Conservation (phyloP, 1,140 invertebrate genomes). For the Neodiprion pinetum region DNA sequence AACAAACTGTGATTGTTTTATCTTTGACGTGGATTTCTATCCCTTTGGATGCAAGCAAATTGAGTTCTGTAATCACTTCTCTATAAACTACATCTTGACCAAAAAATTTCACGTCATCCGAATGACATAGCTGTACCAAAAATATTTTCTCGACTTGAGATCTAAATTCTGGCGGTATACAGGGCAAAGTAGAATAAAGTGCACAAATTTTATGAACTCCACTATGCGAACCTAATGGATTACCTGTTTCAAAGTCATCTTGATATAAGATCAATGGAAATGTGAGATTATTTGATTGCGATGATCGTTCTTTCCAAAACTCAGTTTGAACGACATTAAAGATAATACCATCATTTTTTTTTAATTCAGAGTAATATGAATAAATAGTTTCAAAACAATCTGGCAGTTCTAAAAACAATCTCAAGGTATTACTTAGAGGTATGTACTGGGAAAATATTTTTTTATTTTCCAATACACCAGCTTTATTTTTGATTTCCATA, state of each 20-base stretch:
- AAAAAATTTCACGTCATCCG: constrained; percentile 26
- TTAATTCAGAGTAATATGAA: constrained; percentile 17
- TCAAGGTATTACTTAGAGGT: constrained; percentile 23
- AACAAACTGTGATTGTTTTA: constrained; percentile 21
- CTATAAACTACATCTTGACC: constrained; percentile 20
- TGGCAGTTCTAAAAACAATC: constrained; percentile 29
- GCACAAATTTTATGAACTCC: constrained; percentile 30
- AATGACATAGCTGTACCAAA: constrained; percentile 30
- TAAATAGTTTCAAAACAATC: constrained; percentile 24
- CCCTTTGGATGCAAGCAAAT: constrained; percentile 26
- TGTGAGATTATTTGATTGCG: constrained; percentile 11
- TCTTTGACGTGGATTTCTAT: constrained; percentile 23
- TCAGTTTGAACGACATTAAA: constrained; percentile 28
- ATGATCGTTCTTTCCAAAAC: constrained; percentile 23
- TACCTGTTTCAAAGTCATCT: constrained; percentile 35
- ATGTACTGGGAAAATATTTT: constrained; percentile 21
- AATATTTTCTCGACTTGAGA: constrained; percentile 32
- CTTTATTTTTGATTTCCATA: constrained; percentile 6
- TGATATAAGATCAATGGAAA: constrained; percentile 31
- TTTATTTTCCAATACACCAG: constrained; percentile 9
- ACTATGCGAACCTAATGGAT: constrained; percentile 30
- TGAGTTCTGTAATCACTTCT: constrained; percentile 31
- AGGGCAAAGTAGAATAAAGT: constrained; percentile 29
- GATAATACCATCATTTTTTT: constrained; percentile 16
- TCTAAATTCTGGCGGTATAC: constrained; percentile 26